Conservation (phyloP, 2,113 vertebrate genomes). For the Sceloporus undulatus region DNA sequence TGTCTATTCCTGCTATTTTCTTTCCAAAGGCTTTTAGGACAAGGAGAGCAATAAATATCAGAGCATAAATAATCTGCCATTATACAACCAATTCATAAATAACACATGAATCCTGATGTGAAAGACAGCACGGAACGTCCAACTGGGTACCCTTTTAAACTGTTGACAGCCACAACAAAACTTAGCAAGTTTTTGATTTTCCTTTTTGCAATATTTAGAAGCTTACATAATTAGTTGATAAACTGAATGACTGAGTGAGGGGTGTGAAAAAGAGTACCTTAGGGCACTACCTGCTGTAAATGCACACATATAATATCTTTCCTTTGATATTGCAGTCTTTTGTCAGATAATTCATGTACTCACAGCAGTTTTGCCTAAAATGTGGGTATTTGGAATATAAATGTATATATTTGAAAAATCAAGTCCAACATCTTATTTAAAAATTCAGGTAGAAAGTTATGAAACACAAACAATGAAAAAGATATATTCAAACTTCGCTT, state of each 20-base stretch:
- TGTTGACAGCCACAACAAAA: conserved; percentile 25
- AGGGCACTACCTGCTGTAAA: conserved; percentile 13
- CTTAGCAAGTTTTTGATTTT: conserved; percentile 48
- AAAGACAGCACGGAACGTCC: conserved; percentile 38
- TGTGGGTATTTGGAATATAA: conserved; percentile 2
- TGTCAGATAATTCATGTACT: conserved; percentile 1
- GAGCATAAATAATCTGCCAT: conserved; percentile 66
- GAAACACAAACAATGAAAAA: not conserved
- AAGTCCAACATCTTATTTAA: not conserved
- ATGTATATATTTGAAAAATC: not conserved
- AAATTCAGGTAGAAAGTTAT: not conserved
- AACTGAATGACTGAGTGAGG: conserved; percentile 29
- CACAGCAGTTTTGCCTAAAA: not conserved
- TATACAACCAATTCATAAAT: conserved; percentile 61
- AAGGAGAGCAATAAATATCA: conserved; percentile 61
- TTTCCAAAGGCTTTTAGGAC: conserved; percentile 58
- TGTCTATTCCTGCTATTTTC: conserved; percentile 45
- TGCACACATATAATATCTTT: not conserved
- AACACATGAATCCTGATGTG: conserved; percentile 52
- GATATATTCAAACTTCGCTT: not conserved
- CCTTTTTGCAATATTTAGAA: conserved; percentile 35
- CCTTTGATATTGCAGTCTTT: not conserved
- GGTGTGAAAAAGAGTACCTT: not conserved
- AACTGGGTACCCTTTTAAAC: conserved; percentile 55
- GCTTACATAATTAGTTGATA: not conserved